phyloP scores from a whole-genome alignment of 2,888 invertebrate species.

The Willowsia nigromaculata region DNA sequence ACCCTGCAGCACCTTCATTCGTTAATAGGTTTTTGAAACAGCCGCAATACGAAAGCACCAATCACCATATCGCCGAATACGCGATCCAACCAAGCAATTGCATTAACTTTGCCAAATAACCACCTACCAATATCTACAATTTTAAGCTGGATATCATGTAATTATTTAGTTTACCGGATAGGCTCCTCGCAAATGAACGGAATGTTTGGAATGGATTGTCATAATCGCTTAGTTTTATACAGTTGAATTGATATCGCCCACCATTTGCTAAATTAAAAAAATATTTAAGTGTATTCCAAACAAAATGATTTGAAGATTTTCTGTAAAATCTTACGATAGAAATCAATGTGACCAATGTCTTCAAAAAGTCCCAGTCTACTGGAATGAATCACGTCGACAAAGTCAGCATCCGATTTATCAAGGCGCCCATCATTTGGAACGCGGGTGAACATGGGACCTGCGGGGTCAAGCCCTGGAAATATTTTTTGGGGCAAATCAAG shows the following conservation, averaged over 20 bases:
- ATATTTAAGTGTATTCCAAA: no score
- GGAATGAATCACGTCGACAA: constrained; percentile 80
- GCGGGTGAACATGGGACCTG: constrained; percentile 79
- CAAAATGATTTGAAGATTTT: no score
- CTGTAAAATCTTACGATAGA: constrained; percentile 79
- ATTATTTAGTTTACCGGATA: constrained; percentile 43
- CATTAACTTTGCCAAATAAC: no score
- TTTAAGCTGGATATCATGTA: no score
- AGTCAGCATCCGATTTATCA: constrained; percentile 79
- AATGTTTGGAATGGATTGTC: constrained; percentile 64
- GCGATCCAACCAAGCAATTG: neutral
- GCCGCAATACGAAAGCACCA: no score
- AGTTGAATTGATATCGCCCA: constrained; percentile 68
- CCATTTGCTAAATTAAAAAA: constrained; percentile 61
- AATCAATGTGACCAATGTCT: constrained; percentile 80
- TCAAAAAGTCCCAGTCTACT: constrained; percentile 79
- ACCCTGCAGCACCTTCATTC: constrained; percentile 57
- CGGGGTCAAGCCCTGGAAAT: constrained; percentile 79
- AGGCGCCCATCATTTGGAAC: constrained; percentile 77
- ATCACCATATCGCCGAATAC: neutral
- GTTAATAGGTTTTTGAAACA: no score
- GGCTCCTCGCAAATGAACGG: constrained; percentile 46
- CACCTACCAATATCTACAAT: no score
- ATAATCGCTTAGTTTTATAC: constrained; percentile 47
- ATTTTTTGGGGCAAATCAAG: neutral